A percentile compares a stretch with the other conserved stretches of the same genome.
These are phyloP conservation scores for Dryas iulia DNA, from an alignment of 1,140 invertebrate species.

Conservation along the genomic window DNA sequence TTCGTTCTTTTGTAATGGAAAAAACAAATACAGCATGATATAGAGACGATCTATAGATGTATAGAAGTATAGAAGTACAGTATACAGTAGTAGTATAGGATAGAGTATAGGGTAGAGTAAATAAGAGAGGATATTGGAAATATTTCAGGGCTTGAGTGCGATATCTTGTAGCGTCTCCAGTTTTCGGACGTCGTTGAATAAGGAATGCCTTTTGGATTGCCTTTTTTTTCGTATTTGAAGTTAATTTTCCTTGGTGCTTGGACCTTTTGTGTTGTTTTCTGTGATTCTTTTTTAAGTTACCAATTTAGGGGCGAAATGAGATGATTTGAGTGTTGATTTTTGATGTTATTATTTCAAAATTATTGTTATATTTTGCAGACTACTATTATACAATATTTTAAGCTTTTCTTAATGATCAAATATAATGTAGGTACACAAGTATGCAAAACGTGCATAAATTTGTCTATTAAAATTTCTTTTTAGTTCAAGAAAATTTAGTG, in stretches of 20 bases:
- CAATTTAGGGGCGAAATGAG: too few relatives aligned
- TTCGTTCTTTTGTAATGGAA: constrained; percentile 73
- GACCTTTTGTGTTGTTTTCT: background rate
- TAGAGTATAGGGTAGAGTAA: too few relatives aligned
- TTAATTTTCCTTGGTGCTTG: constrained; percentile 5
- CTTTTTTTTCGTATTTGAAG: constrained; percentile 21
- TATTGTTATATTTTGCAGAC: too few relatives aligned
- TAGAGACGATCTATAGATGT: constrained; percentile 26
- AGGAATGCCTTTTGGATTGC: constrained; percentile 56
- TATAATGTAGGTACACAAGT: too few relatives aligned
- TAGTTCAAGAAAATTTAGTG: too few relatives aligned
- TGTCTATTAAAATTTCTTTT: too few relatives aligned
- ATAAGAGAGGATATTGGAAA: constrained; percentile 62
- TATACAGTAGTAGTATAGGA: background rate
- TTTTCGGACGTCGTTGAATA: constrained; percentile 74
- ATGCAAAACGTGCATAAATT: too few relatives aligned
- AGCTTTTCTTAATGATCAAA: too few relatives aligned
- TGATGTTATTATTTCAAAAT: background rate
- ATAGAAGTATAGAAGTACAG: constrained; percentile 33
- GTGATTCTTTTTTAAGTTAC: background rate
- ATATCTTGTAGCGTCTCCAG: constrained; percentile 72
- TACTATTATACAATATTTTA: too few relatives aligned
- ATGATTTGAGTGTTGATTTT: background rate
- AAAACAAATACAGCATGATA: constrained; percentile 62
- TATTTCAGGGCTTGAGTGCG: constrained; percentile 72